Evolutionary conservation across 2,797 vertebrate genomes (phyloP), one percentile per base, ranked within the genome.

Genomic region (Gobionotothen gibberifrons): DNA sequence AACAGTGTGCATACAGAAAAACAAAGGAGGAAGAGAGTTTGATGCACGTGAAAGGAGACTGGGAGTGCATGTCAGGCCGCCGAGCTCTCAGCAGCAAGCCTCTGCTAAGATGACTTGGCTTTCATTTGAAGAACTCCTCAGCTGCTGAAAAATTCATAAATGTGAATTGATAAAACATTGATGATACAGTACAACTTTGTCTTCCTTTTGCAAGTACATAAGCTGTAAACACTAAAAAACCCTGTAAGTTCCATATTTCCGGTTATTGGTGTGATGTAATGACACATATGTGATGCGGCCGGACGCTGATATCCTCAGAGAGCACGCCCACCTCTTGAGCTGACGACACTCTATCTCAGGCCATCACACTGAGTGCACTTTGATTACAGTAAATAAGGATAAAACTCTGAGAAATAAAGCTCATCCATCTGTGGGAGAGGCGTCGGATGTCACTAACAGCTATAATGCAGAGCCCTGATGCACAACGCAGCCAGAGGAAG

Each of bases 101-200:
- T 82, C 74, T 59, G 59, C 74, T 36, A 80, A 82, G 59, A 78
- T 57, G 81, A 68, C 81, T 82, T 69, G 72, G 72, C 84, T 87
- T 40, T 70, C 75, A 82, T 85, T 84, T 90, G 86, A 93, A 90
- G 82, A 89, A 81, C 75, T 83, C 82, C 73, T 72, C 22, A 0
- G 65, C 84, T 87, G 53, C 42, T 92, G 74, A 92, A 92, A 92
- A 74, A 93, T 92, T 85, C 72, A 91, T 89, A 57, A 78, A 65
- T 61, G 57, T 59, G 73, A 85, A 83, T 72, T 67, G 83, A 90
- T 93, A 21, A 93, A 92, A 92, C 79, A 89, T 91, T 89, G 78
- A 92, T 91, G 89, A 90, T 72, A 53, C 61, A 15, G 78, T 85
- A 87, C 65, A 78, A 83, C 62, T 78, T 85, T 74, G 53, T 72